Conservation (phyloP, 2,113 vertebrate species). For the Pitta sordida region DNA sequence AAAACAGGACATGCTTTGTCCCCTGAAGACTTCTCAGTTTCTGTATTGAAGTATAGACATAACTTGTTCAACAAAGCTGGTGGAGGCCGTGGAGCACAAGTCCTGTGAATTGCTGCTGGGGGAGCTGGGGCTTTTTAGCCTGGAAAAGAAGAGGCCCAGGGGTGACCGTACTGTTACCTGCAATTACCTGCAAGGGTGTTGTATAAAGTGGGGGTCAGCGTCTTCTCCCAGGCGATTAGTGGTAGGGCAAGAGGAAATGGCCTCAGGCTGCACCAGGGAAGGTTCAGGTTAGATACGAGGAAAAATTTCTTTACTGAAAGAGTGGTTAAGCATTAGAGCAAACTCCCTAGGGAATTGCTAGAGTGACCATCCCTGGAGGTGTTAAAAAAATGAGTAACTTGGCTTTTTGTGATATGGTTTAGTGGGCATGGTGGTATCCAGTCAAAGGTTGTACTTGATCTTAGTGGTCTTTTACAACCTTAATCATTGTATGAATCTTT, state of each 20-base stretch:
- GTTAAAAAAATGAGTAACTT: background rate
- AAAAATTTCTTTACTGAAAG: background rate
- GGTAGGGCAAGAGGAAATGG: background rate
- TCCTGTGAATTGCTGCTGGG: background rate
- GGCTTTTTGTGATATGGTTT: background rate
- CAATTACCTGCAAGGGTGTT: background rate
- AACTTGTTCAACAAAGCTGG: background rate
- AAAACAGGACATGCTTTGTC: background rate
- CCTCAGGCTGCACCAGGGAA: background rate
- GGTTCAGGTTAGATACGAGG: background rate
- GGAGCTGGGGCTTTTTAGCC: background rate
- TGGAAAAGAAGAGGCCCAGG: background rate
- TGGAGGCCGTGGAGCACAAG: background rate
- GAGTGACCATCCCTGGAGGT: background rate
- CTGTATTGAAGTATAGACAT: background rate
- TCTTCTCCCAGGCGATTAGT: too few relatives aligned
- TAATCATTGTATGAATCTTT: background rate
- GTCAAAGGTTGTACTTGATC: background rate
- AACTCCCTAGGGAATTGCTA: background rate
- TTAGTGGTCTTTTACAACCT: background rate
- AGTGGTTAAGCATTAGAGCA: too few relatives aligned
- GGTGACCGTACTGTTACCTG: too few relatives aligned
- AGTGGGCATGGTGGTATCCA: background rate
- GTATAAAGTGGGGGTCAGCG: too few relatives aligned
- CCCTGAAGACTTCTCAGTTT: background rate